A percentile compares a stretch with the other conserved stretches of the same genome.
Conservation (phyloP, 2,113 vertebrate genomes). For the Amphiprion percula region DNA sequence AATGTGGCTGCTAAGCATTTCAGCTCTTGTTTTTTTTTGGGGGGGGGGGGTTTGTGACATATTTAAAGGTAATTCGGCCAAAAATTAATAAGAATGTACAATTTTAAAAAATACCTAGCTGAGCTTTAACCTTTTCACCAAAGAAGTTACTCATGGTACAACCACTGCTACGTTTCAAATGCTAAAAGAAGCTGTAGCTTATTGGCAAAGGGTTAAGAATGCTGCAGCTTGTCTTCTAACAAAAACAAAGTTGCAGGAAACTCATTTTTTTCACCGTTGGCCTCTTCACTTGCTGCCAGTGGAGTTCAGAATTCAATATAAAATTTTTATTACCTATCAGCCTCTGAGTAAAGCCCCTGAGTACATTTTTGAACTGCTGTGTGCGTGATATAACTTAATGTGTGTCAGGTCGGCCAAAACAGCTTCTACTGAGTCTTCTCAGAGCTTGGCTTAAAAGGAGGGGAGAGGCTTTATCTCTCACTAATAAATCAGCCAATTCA, state of each 20-base stretch:
- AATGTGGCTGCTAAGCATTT: background rate
- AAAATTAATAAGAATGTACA: background rate
- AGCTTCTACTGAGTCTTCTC: background rate
- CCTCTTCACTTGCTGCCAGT: background rate
- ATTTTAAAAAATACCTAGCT: too few relatives aligned
- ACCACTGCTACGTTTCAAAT: background rate
- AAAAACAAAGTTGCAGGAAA: background rate
- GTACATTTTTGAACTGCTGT: background rate
- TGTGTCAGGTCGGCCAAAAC: background rate
- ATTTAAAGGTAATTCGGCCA: background rate
- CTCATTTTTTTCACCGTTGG: background rate
- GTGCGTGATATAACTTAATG: background rate
- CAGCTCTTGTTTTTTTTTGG: background rate
- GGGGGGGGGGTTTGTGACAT: background rate
- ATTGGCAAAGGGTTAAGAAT: background rate
- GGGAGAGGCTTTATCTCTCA: background rate
- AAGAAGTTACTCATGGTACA: background rate
- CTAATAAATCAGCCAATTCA: background rate
- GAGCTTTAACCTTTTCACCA: too few relatives aligned
- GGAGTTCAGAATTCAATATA: background rate
- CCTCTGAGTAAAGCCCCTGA: background rate
- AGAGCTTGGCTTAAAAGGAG: background rate
- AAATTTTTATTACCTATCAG: background rate
- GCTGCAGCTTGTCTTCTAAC: background rate
- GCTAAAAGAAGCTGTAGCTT: background rate